Conservation (phyloP, 92 coral and sea anemone genomes). For the Phenganax marumi region DNA sequence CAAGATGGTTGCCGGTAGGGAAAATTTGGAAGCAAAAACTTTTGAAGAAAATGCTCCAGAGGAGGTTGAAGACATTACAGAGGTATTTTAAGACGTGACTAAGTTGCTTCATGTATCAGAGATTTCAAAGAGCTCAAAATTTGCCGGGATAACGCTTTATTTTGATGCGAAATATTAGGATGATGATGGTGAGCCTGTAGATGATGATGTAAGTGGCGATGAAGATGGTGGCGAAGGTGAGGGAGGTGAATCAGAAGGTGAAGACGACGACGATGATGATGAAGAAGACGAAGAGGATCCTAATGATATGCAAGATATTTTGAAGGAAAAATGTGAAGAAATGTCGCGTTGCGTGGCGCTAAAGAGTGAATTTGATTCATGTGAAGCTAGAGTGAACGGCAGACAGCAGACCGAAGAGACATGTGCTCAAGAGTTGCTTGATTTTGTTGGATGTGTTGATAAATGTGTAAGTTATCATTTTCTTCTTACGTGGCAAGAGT, state of each 20-base stretch:
- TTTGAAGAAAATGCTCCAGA: slow-evolving; percentile 39
- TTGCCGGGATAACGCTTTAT: not conserved
- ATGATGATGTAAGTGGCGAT: slow-evolving; percentile 65
- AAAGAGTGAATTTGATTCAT: slow-evolving; percentile 60
- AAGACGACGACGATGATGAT: slow-evolving; percentile 75
- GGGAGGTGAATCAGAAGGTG: slow-evolving; percentile 48
- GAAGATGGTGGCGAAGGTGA: slow-evolving; percentile 59
- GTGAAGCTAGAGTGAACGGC: slow-evolving; percentile 77
- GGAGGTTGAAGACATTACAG: slow-evolving; percentile 16
- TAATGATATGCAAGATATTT: slow-evolving; percentile 74
- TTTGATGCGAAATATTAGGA: slow-evolving; percentile 27
- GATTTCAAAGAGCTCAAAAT: not conserved
- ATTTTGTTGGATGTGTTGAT: slow-evolving; percentile 88
- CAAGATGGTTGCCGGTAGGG: slow-evolving; percentile 47
- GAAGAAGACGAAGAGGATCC: slow-evolving; percentile 95
- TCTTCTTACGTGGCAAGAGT: too few relatives aligned
- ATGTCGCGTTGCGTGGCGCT: slow-evolving; percentile 65
- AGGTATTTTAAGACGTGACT: not conserved
- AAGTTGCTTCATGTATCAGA: not conserved
- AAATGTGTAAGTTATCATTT: slow-evolving; percentile 77
- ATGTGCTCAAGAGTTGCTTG: slow-evolving; percentile 93
- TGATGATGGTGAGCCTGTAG: slow-evolving; percentile 28
- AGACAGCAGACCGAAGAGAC: slow-evolving; percentile 80
- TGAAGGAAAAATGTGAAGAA: slow-evolving; percentile 75
- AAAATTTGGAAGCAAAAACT: slow-evolving; percentile 35